phyloP scores from a whole-genome alignment of 2,113 vertebrate species.

The Aspidoscelis tigris region DNA sequence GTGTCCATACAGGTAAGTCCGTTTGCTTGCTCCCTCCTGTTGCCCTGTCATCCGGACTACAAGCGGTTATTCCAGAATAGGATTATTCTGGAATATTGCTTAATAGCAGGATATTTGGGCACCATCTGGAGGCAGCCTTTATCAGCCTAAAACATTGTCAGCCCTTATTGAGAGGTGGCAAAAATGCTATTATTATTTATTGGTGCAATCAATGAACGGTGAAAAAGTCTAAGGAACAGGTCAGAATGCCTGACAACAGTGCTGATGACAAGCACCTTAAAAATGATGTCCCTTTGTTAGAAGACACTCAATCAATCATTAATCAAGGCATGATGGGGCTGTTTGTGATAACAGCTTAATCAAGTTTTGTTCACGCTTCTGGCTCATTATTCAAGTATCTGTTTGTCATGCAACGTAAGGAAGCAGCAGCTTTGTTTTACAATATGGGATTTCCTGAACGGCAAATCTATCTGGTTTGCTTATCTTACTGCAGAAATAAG shows the following conservation, averaged over 20 bases:
- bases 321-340: conserved; percentile 50
- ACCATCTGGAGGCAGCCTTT: neutral
- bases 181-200: conserved; percentile 46
- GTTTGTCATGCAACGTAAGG: conserved; percentile 59
- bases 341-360: conserved; percentile 62
- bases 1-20: no score
- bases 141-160: conserved; percentile 31
- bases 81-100: no score
- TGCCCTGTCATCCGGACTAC: no score
- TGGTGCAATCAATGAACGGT: conserved; percentile 4
- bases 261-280: conserved; percentile 47
- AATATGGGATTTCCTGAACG: conserved; percentile 41
- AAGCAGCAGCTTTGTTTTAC: conserved; percentile 49
- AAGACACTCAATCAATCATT: conserved; percentile 52
- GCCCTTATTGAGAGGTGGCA: conserved; percentile 24
- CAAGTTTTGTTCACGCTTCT: conserved; percentile 63
- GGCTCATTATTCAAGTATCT: conserved; percentile 61
- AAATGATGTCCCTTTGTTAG: conserved; percentile 61
- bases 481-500: conserved; percentile 55
- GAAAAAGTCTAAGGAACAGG: conserved; percentile 46
- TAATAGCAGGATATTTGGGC: no score
- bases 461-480: conserved; percentile 59
- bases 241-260: conserved; percentile 29
- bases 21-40: no score
- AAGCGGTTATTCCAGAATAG: no score